phyloP scores from a whole-genome alignment of 30 jellyfish, hydroid and myxozoan species.

The Sanderia malayensis region DNA sequence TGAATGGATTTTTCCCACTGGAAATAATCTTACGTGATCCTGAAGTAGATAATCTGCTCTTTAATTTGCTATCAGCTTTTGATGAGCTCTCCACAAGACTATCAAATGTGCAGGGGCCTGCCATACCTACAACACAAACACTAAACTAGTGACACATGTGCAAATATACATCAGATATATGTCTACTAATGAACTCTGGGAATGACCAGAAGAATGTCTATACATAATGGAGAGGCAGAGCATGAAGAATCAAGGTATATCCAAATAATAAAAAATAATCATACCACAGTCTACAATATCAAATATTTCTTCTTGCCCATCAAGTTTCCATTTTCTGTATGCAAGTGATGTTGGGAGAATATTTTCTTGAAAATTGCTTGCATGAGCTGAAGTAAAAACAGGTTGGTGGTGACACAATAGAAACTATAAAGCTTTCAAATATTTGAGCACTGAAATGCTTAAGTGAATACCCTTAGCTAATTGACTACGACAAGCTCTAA shows the following conservation, averaged over 20 bases:
- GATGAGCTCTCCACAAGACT: constrained; percentile 60
- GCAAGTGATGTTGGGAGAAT: constrained; percentile 83
- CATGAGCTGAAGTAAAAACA: constrained; percentile 63
- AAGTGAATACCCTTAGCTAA: constrained; percentile 87
- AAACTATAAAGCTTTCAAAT: too few species aligned
- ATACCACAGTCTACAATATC: constrained; percentile 77
- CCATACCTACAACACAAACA: constrained; percentile 51
- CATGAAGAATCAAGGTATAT: too few species aligned
- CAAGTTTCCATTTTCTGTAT: constrained; percentile 75
- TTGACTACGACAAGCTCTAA: constrained; percentile 89
- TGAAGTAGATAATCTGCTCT: constrained; percentile 52
- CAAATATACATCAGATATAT: too few species aligned
- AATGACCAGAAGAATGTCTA: too few species aligned
- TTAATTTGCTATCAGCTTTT: constrained; percentile 29
- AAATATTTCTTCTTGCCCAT: constrained; percentile 53
- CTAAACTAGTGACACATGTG: too few species aligned
- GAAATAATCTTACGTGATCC: constrained; percentile 61
- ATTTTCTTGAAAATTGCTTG: constrained; percentile 48
- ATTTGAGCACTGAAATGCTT: too few species aligned
- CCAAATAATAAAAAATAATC: too few species aligned
- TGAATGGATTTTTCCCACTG: constrained; percentile 73
- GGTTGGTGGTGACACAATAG: too few species aligned
- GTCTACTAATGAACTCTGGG: too few species aligned
- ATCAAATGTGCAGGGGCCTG: constrained; percentile 70
- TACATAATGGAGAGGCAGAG: too few species aligned